Base-by-base conservation (phyloP, 1,140 invertebrate genomes). In the Philotrypesis tridentata region DNA sequence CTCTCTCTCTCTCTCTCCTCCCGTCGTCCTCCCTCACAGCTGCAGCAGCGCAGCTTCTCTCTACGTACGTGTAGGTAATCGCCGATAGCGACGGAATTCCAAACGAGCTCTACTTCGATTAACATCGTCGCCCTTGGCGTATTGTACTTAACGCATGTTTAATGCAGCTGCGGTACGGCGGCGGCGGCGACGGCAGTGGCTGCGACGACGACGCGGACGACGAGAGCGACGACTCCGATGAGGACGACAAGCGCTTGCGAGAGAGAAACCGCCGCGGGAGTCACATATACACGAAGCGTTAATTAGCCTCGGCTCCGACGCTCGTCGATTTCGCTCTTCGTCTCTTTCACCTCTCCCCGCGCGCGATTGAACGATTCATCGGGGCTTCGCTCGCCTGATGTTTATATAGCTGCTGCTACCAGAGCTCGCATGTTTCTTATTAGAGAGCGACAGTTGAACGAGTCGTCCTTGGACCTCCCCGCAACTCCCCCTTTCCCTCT, bases 81-180 rank as follows among this genome's bases (percentile, higher is more conserved):
- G 71, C 63, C 71, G 72, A 75, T 79, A 70, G 61, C 71, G 29
- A 74, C 68, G 82, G 76, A 79, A 83, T 83, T 75, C 71, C 77
- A 83, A 75, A 79, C 77, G 82, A 83, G 82, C 82, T 75, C 70
- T 74, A 75, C 67, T 74, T 83, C 78, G 82, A 83, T 83, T 83
- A 83, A 83, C 82, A 79, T 83, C 82, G 61, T 79, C 82, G 67
- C 81, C 81, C 81, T 78, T 68, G 71, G 81, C 75, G 25, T 70
- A 74, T 74, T 48, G 60, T 75, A 83, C 77, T 83, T 83, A 83
- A 79, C 77, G 82, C 82, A 79, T 83, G 77, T 83, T 83, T 83
- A 79, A 83, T 83, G 77, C 82, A 83, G 70, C 61, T 60, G 75
- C 40, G 33, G 74, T 29, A 31, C 60, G 55, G 63, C 60, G 40